Base-by-base conservation (phyloP, 2,113 vertebrate genomes). In the Polypterus bichir region DNA sequence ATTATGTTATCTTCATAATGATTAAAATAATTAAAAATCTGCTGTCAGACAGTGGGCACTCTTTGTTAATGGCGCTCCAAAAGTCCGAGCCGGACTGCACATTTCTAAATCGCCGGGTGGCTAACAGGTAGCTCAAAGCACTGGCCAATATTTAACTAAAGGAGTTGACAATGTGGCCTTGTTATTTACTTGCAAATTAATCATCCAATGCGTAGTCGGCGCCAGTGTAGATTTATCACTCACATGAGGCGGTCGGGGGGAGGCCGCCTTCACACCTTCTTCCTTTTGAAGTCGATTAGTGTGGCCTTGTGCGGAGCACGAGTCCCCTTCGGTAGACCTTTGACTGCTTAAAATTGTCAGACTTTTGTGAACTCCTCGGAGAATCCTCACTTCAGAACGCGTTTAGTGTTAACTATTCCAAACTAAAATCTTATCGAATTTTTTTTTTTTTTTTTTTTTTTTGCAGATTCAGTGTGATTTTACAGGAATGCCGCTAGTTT, bases 151-250 rank as follows among this genome's bases (percentile, higher is more conserved):
- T 92, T 92, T 92, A 82, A 86, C 89, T 82, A 83, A 75, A 76
- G 83, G 81, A 77, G 80, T 63, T 82, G 83, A 81, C 82, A 78
- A 84, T 78, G 77, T 78, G 77, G 77, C 78, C 78, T 78, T 87
- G 85, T 89, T 88, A 91, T 94, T 92, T 94, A 89, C 90, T 87
- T 80, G 91, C 81, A 91, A 97, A 94, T 94, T 84, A 91, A 89
- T 83, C 82, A 81, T 76, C 79, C 81, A 78, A 83, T 83, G 84
- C 85, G 71, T 71, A 77, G 79, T 81, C 79, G 86, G 84, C 81
- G 86, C 81, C 83, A 84, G 77, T 74, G 80, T 76, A 80, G 80
- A 79, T 85, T 88, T 87, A 86, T 86, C 88, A 74, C 77, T 75
- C 80, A 78, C 80, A 70, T 68, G 74, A 71, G 78, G 78, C 78